Conservation (phyloP, 2,888 invertebrate genomes). For the Atherix ibis region DNA sequence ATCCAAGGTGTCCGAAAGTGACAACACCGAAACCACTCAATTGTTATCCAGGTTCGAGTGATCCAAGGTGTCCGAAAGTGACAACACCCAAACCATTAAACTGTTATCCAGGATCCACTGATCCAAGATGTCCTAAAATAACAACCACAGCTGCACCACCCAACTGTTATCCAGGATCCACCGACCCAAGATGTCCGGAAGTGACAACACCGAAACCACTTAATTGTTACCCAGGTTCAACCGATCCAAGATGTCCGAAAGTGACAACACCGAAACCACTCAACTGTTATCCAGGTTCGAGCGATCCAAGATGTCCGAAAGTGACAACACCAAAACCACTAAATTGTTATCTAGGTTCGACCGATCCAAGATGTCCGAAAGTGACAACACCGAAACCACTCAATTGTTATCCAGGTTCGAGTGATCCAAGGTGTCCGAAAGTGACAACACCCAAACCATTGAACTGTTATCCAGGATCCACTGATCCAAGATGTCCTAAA, state of each 20-base stretch:
- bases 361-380: too few relatives aligned
- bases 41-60: too few relatives aligned
- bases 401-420: too few relatives aligned
- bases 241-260: conserved; percentile 22
- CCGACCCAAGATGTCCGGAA: conserved; percentile 20
- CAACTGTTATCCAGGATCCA: conserved; percentile 15
- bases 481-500: conserved; percentile 22
- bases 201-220: conserved; percentile 12
- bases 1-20: too few relatives aligned
- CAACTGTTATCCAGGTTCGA: conserved; percentile 22
- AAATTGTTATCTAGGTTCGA: conserved; percentile 33
- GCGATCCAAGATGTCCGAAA: conserved; percentile 10
- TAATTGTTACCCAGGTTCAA: conserved; percentile 20
- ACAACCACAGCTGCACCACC: too few relatives aligned
- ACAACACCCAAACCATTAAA: too few relatives aligned
- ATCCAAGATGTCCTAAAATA: conserved; percentile 22
- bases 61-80: too few relatives aligned
- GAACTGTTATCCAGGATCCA: too few relatives aligned
- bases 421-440: too few relatives aligned
- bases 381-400: too few relatives aligned
- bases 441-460: too few relatives aligned
- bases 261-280: conserved; percentile 17
- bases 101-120: conserved; percentile 23
- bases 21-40: too few relatives aligned
- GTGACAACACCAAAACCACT: conserved; percentile 17